Evolutionary conservation across 2,113 vertebrate species (phyloP), one percentile per base, ranked within the genome.

Genomic region (Mastomys coucha): DNA sequence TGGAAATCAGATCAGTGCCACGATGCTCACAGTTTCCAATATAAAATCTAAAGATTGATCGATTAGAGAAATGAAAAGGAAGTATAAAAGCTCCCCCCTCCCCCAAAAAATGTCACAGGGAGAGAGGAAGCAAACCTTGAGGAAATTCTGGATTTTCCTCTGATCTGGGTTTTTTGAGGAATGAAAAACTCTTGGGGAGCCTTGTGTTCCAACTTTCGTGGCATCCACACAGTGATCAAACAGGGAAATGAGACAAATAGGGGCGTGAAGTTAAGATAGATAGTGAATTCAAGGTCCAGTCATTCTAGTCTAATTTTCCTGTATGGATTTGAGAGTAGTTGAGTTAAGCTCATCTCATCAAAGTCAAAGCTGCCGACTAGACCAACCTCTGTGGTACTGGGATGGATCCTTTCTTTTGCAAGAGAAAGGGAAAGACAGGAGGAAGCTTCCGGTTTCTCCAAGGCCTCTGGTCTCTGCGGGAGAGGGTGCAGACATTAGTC

Each of bases 21-120:
- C 0, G 0, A 51, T 33, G 10, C 20, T 86, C 92, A 31, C 2
- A 36, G 17, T 89, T 81, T 53, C 81, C 53, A 73, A 1, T 20
- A 12, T 31, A 20, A n/a, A 1, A 19, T 8, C 31, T n/a, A 69
- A 33, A 72, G 28, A 31, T 63, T 60, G 49, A 56, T 86, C 45
- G 12, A 22, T 53, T 42, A 16, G 58, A 77, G 39, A 89, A 75
- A 53, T 60, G 51, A 65, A 19, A 60, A 56, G 58, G 20, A 36
- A n/a, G 26, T 0, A 0, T 6, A 9, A 49, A 56, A 58, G 13
- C 8, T n/a, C n/a, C n/a, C n/a, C n/a, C n/a, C n/a, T n/a, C n/a
- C n/a, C n/a, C n/a, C 53, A 28, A 53, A 72, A 69, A 45, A 53
- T 3, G 31, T 9, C 42, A 5, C 1, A 8, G 75, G 20, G 53